phyloP scores from a whole-genome alignment of 2,888 invertebrate genomes.

The Physocephala rufipes region DNA sequence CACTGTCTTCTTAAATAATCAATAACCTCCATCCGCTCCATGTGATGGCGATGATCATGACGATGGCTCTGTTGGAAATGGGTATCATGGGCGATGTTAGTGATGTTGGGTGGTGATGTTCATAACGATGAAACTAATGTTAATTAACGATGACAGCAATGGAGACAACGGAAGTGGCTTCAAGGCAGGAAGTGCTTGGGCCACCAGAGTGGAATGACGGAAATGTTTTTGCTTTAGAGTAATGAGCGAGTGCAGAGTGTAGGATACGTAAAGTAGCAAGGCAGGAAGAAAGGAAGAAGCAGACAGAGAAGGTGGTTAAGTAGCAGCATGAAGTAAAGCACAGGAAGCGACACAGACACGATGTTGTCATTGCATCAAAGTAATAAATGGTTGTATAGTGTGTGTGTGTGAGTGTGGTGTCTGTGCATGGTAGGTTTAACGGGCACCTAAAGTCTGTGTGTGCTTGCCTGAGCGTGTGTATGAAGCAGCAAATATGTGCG shows the following conservation, averaged over 20 bases:
- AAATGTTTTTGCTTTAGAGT: too few relatives aligned
- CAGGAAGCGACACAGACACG: conserved; percentile 26
- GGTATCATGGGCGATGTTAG: conserved; percentile 2
- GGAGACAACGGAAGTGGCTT: conserved; percentile 23
- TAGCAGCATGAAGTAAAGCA: neutral
- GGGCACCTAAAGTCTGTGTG: neutral
- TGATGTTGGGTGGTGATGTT: conserved; percentile 13
- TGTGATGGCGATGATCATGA: conserved; percentile 14
- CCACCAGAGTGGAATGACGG: too few relatives aligned
- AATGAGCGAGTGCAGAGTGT: neutral
- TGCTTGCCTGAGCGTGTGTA: neutral
- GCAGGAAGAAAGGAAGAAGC: neutral
- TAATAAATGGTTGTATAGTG: conserved; percentile 7
- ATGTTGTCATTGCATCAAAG: conserved; percentile 26
- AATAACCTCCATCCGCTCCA: conserved; percentile 27
- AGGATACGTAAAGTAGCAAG: neutral
- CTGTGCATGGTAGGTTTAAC: neutral
- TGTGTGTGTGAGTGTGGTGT: neutral
- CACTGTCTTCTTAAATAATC: conserved; percentile 24
- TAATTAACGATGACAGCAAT: conserved; percentile 7
- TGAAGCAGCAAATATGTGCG: too few relatives aligned
- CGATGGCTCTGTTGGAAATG: conserved; percentile 1
- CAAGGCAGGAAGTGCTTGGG: conserved; percentile 2
- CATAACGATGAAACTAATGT: conserved; percentile 1
- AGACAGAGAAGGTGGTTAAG: neutral